Evolutionary conservation across 2,888 invertebrate species (phyloP), one percentile per base, ranked within the genome.

Genomic region (Coelopa pilipes): DNA sequence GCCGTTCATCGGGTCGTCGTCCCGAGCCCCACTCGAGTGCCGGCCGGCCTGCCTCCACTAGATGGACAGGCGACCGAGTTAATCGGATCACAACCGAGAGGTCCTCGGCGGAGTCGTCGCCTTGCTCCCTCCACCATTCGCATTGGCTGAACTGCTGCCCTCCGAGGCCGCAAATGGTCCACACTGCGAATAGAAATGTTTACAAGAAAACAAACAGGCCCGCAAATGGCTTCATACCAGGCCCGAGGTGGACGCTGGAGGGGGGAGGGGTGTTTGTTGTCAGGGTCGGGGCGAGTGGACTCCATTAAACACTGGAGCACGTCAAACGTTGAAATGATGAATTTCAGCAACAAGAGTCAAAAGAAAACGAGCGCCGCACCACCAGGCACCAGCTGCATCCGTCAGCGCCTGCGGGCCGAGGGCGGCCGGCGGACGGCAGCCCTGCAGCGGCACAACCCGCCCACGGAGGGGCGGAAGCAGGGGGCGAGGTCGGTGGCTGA

Each of bases 221-320:
- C 60, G 34, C 68, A 21, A 70, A 60, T 70, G 70, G 24, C 60
- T 70, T 70, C 59, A 60, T 70, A 70, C 15, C 13, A 24, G 13
- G 3, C 13, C 2, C 15, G 15, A 9, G 53, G 13, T 9, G 49
- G 10, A 11, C 13, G 10, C 13, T 49, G 49, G 49, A 55, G 13
- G 63, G 17, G 11, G 15, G n/a, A 24, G 45, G 21, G 21, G 4
- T 13, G 21, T 63, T 45, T 13, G 46, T 63, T 11, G 46, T 63
- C 13, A 15, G 4, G 63, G n/a, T 24, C 24, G 50, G 62, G 21
- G 63, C 79, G 79, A 77, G 68, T 15, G 21, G 46, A 82, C 83
- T 82, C 81, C 83, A 83, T 84, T 84, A 84, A 84, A 84, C 78
- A 79, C 81, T 82, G 83, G 80, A 81, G 79, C 79, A 81, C 80